phyloP scores from a whole-genome alignment of 2,113 vertebrate genomes.

The Oncorhynchus tshawytscha region DNA sequence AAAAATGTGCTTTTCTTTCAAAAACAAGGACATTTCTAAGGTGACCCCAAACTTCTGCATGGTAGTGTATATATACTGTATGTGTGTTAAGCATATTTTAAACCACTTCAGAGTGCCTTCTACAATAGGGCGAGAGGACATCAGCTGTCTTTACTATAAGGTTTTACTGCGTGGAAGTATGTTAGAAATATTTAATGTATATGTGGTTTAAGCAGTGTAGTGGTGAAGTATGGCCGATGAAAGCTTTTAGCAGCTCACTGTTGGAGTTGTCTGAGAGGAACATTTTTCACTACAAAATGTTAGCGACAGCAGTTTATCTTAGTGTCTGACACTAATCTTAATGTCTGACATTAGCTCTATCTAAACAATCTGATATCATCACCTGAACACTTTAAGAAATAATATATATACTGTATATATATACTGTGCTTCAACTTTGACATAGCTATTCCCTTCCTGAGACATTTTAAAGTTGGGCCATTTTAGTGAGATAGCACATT shows the following conservation, averaged over 20 bases:
- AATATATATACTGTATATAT: not conserved
- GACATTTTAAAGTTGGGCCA: too few species aligned
- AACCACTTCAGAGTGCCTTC: too few species aligned
- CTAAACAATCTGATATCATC: slow-evolving; percentile 21
- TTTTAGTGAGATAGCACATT: too few species aligned
- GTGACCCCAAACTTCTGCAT: too few species aligned
- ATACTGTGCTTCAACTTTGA: too few species aligned
- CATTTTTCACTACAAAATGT: not conserved
- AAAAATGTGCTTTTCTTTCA: too few species aligned
- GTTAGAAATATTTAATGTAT: not conserved
- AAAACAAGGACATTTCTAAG: too few species aligned
- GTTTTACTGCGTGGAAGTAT: not conserved
- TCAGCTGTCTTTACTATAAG: not conserved
- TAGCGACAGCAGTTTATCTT: slow-evolving; percentile 35
- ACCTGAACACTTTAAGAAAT: not conserved
- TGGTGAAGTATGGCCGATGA: not conserved
- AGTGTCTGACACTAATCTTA: not conserved
- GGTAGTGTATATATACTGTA: too few species aligned
- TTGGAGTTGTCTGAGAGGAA: slow-evolving; percentile 14
- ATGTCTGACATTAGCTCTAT: slow-evolving; percentile 24
- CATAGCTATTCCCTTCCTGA: too few species aligned
- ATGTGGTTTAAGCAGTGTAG: slow-evolving; percentile 1
- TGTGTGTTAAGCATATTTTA: too few species aligned
- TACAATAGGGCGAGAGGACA: too few species aligned
- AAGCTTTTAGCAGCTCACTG: slow-evolving; percentile 10